phyloP scores from a whole-genome alignment of 2,888 invertebrate genomes.

The Ornithoptera alexandrae region DNA sequence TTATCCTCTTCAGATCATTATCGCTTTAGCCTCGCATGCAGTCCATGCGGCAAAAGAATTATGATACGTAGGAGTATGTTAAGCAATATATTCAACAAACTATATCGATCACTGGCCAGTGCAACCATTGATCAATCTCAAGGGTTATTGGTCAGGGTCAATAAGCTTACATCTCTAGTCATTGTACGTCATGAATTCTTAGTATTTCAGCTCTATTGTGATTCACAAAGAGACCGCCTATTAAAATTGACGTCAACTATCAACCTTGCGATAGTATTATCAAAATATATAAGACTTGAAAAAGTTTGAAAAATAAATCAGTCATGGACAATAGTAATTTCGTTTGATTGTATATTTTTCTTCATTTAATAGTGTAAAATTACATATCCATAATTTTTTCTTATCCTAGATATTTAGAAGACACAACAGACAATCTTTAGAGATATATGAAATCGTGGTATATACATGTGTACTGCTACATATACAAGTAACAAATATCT shows the following conservation, averaged over 20 bases:
- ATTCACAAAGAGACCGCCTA: slow-evolving; percentile 10
- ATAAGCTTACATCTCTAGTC: slow-evolving; percentile 8
- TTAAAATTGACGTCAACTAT: not conserved
- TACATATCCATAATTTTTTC: too few species aligned
- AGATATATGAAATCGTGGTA: too few species aligned
- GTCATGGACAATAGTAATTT: too few species aligned
- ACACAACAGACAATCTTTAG: too few species aligned
- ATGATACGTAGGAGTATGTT: slow-evolving; percentile 9
- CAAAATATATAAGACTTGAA: too few species aligned
- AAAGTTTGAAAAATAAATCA: too few species aligned
- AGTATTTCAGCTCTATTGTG: not conserved
- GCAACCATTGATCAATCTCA: slow-evolving; percentile 8
- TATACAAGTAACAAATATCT: too few species aligned
- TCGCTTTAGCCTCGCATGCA: slow-evolving; percentile 7
- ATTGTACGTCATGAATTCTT: slow-evolving; percentile 5
- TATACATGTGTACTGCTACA: too few species aligned
- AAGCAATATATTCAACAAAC: slow-evolving; percentile 1
- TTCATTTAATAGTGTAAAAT: too few species aligned
- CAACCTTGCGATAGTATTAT: too few species aligned
- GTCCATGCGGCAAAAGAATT: not conserved
- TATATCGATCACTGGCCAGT: slow-evolving; percentile 1
- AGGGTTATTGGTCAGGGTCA: slow-evolving; percentile 16
- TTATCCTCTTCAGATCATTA: slow-evolving; percentile 5
- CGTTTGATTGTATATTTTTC: too few species aligned
- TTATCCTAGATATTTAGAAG: too few species aligned